Conservation (phyloP, 53 echinoderm and acorn worm species). For the Antedon mediterranea region DNA sequence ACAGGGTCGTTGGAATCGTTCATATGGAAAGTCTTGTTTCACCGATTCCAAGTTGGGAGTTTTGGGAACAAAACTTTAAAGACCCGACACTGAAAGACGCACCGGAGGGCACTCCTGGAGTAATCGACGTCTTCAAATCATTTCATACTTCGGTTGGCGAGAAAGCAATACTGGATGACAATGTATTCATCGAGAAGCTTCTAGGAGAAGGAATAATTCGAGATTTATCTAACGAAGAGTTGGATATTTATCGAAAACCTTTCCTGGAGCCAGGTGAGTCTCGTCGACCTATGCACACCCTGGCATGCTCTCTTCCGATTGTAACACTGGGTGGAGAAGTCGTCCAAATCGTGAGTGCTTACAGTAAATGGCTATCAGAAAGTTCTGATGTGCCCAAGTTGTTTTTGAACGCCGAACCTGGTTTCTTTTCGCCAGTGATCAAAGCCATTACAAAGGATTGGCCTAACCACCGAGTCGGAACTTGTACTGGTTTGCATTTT, state of each 20-base stretch:
- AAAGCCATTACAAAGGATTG: slow-evolving; percentile 6
- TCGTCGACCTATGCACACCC: slow-evolving; percentile 26
- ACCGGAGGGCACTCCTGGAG: background rate
- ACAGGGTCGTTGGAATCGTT: slow-evolving; percentile 11
- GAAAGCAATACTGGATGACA: background rate
- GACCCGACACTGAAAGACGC: background rate
- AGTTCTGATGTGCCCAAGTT: slow-evolving; percentile 22
- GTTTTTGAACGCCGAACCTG: slow-evolving; percentile 21
- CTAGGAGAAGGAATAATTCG: slow-evolving; percentile 16
- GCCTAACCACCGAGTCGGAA: slow-evolving; percentile 23
- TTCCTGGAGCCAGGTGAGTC: slow-evolving; percentile 11
- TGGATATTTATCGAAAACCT: slow-evolving; percentile 24
- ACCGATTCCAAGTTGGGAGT: slow-evolving; percentile 7
- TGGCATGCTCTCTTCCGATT: slow-evolving; percentile 28
- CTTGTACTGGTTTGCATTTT: slow-evolving; percentile 30
- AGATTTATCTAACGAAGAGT: slow-evolving; percentile 18
- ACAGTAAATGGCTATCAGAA: slow-evolving; percentile 9
- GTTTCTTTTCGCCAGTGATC: slow-evolving; percentile 15
- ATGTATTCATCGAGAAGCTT: slow-evolving; percentile 11
- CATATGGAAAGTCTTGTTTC: slow-evolving; percentile 26
- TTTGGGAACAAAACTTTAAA: background rate
- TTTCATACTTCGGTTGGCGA: background rate
- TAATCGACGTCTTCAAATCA: background rate
- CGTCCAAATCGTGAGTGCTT: slow-evolving; percentile 16
- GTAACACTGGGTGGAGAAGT: slow-evolving; percentile 16